These are phyloP conservation scores for Leucophora obtusa DNA, from an alignment of 2,888 invertebrate genomes.

Conservation along the genomic window DNA sequence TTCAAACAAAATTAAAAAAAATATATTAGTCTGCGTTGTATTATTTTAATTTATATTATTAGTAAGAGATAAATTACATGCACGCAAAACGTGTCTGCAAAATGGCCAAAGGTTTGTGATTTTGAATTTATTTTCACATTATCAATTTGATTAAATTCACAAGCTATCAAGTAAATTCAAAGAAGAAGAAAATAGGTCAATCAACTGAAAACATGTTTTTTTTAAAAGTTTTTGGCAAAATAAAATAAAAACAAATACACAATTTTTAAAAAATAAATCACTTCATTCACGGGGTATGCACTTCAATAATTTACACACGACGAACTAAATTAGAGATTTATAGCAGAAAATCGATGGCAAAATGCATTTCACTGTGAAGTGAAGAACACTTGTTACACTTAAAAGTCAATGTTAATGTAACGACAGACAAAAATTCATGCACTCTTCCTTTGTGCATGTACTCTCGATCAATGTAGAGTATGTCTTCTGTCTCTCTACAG, in stretches of 20 bases:
- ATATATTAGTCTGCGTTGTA: no score
- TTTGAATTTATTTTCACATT: no score
- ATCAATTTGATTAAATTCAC: no score
- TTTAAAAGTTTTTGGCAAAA: conserved; percentile 7
- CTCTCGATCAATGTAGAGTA: background rate
- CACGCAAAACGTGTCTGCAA: background rate
- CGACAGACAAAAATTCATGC: background rate
- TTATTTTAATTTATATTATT: no score
- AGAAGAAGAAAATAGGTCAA: conserved; percentile 26
- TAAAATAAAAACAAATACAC: background rate
- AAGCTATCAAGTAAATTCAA: background rate
- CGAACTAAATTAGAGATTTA: background rate
- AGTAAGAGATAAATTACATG: background rate
- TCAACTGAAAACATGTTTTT: conserved; percentile 29
- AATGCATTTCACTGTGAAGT: conserved; percentile 22
- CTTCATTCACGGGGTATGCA: no score
- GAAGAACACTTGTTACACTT: conserved; percentile 16
- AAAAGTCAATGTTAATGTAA: conserved; percentile 59
- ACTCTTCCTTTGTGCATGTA: background rate
- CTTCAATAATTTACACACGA: background rate
- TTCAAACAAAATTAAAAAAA: background rate
- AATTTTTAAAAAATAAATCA: conserved; percentile 1
- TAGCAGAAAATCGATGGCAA: background rate
- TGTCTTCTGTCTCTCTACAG: background rate
- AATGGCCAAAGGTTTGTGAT: no score